A percentile compares a stretch with the other conserved stretches of the same genome.
Conservation (phyloP, 2,888 invertebrate species). For the Physocephala rufipes region DNA sequence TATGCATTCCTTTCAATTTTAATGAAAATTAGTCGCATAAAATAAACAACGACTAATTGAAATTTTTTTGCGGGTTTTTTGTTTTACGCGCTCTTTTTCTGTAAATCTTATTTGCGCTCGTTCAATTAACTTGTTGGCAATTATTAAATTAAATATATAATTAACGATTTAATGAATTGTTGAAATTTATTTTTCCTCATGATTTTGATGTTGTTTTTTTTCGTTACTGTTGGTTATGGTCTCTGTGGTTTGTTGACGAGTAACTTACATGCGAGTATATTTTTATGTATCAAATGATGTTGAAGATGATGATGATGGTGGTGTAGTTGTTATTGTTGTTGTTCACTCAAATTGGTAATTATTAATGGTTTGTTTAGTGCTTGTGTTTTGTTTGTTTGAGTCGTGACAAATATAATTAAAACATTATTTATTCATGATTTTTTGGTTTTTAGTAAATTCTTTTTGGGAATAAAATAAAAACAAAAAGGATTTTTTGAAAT, state of each 20-base stretch:
- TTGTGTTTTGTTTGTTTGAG: too few relatives aligned
- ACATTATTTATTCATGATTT: neutral
- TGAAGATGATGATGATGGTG: neutral
- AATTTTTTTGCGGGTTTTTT: neutral
- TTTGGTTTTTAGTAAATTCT: neutral
- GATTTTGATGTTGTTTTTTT: neutral
- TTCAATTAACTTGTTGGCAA: constrained; percentile 32
- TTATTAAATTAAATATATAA: constrained; percentile 29
- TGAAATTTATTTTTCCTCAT: neutral
- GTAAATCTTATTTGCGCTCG: too few relatives aligned
- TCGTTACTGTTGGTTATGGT: neutral
- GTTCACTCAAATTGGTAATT: too few relatives aligned
- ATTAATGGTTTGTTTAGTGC: too few relatives aligned
- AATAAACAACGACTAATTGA: constrained; percentile 17
- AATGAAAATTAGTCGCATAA: constrained; percentile 24
- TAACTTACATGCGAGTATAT: neutral
- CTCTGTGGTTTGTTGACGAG: neutral
- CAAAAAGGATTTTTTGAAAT: too few relatives aligned
- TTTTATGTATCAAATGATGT: neutral
- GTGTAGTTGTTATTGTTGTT: too few relatives aligned
- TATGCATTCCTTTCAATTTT: neutral
- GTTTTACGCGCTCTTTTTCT: too few relatives aligned
- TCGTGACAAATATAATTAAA: constrained; percentile 13
- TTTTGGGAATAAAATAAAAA: too few relatives aligned
- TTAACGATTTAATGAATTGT: constrained; percentile 11